Base-by-base conservation (phyloP, 1,140 invertebrate genomes). In the Panulirus ornatus region DNA sequence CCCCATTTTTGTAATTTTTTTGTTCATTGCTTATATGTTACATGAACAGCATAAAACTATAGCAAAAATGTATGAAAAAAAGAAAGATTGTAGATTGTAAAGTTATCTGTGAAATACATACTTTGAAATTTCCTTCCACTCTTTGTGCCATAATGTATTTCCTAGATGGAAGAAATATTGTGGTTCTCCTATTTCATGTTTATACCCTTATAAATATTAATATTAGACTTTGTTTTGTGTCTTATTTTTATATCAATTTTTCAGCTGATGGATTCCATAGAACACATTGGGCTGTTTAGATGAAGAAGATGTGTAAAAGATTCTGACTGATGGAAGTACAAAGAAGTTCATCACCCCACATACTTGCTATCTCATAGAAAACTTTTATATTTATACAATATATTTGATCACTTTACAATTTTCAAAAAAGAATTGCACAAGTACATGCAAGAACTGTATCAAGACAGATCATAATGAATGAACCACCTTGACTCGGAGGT, bases 221-320 rank as follows among this genome's bases (percentile, higher is more conserved):
- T 27, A 70, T 27, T 58, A 58, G 22, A 58, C 22, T 70, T 70
- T 70, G 5, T 70, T 8, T 70, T 5, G 63, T 27, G 30, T 70
- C 5, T 70, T 70, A 27, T 70, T 73, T 8, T 73, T 27, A 2
- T 38, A 40, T 40, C 40, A 30, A 34, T 22, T 14, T 86, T 75
- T 75, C 84, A 87, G 84, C 71, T 76, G 84, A 86, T 76, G 84
- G 84, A 34, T 87, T 87, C 51, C 84, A 87, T 78, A 47, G 84
- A 51, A 87, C 84, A 38, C 84, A 87, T 27, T 87, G 84, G 84
- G 84, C 84, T n/a, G 84, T 87, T 27, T 87, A 86, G 40, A 58
- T 40, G 78, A 30, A 81, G 78, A 66, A n/a, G 30, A 22, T 5
- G 30, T 58, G 14, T 3, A 3, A 3, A 58, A 58, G 54, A 58